Base-by-base conservation (phyloP, 2,888 invertebrate species). In the Tenthredo notha region DNA sequence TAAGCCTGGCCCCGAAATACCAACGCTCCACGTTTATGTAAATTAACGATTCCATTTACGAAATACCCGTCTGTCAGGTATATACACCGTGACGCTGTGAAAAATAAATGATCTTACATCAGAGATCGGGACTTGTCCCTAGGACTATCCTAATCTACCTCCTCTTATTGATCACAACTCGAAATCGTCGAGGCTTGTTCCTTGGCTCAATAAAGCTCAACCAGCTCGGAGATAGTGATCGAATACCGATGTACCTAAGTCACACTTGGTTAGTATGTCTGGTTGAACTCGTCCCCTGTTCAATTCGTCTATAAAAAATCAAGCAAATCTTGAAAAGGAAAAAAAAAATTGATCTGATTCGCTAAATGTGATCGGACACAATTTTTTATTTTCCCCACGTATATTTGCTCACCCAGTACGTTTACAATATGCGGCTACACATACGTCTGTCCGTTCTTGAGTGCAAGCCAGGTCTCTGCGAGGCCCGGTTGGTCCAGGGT, bases 31-130 rank as follows among this genome's bases (percentile, higher is more conserved):
- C 83, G 83, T 83, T 83, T 83, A 83, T 83, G 83, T 70, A 83
- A 83, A 83, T 83, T 65, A 83, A 83, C 83, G 83, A 83, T 83
- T 83, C 70, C 83, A 70, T 67, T 83, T 83, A 83, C 43, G 83
- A 83, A 70, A 67, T 83, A 83, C 83, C 67, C 67, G 43, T 67
- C 65, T 67, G 83, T 83, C 83, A 47, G 83, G 47, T 70, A 83
- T 65, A 43, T 67, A 47, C 67, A 67, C 83, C 25, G 70, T 67
- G 65, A 67, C 83, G 83, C n/a, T 61, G 67, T 47, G 67, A 47
- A 67, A 70, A 83, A 47, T 83, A 47, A 67, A 83, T 33, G 83
- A 67, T 83, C 83, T 83, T 37, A 37, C 67, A 67, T 70, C 67
- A 43, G 83, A n/a, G 78, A 78, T 78, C 78, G 78, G 77, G 33